Conservation (phyloP, 2,797 vertebrate genomes). For the Delichon dasypus region DNA sequence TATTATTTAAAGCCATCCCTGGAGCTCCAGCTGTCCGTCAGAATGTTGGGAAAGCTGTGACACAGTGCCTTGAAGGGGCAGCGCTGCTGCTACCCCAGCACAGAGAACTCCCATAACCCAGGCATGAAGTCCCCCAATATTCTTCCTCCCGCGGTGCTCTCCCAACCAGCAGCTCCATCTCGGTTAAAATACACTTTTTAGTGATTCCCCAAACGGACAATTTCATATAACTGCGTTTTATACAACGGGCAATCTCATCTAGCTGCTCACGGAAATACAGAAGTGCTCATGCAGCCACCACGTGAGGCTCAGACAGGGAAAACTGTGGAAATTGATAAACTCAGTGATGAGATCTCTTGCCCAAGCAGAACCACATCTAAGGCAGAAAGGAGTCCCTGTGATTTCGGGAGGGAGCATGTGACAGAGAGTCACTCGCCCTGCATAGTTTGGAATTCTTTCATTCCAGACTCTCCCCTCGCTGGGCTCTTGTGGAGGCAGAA, state of each 20-base stretch:
- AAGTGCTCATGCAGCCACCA: neutral
- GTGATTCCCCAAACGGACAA: too few relatives aligned
- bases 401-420: neutral
- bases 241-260: too few relatives aligned
- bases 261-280: accelerated
- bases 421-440: neutral
- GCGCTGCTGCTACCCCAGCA: neutral
- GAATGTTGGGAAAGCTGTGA: neutral
- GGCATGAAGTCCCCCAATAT: too few relatives aligned
- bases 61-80: too few relatives aligned
- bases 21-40: neutral
- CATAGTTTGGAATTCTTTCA: neutral
- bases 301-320: neutral
- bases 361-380: neutral
- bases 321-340: neutral
- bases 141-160: neutral
- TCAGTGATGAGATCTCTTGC: neutral
- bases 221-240: accelerated
- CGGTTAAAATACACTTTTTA: neutral
- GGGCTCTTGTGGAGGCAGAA: neutral
- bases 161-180: neutral
- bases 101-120: neutral
- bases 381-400: neutral
- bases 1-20: neutral
- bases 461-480: neutral